These are phyloP conservation scores for Brachycybe producta DNA, from an alignment of 2,888 invertebrate genomes.

Conservation along the genomic window DNA sequence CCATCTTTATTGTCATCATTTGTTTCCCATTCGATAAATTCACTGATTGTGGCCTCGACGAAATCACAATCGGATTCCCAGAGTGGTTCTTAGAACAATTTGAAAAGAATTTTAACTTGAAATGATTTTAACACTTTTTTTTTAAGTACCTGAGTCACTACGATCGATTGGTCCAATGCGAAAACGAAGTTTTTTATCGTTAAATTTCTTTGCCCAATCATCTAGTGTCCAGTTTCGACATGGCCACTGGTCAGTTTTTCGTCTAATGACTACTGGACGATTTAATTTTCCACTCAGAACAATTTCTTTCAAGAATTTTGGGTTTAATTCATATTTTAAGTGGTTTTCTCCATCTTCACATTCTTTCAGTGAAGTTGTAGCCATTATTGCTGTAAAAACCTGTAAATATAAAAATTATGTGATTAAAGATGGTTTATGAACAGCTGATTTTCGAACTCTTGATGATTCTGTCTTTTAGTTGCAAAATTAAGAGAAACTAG, in stretches of 20 bases:
- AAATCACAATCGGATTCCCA: conserved; percentile 63
- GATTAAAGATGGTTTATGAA: too few relatives aligned
- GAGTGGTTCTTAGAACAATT: conserved; percentile 41
- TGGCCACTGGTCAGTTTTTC: conserved; percentile 18
- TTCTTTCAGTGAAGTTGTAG: too few relatives aligned
- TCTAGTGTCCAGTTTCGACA: conserved; percentile 32
- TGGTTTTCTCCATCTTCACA: too few relatives aligned
- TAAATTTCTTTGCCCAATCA: conserved; percentile 46
- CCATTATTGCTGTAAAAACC: too few relatives aligned
- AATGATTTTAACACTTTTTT: background rate
- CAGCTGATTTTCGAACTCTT: too few relatives aligned
- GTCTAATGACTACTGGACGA: conserved; percentile 16
- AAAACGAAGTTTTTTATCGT: conserved; percentile 15
- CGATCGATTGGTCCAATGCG: conserved; percentile 11
- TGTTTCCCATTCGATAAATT: conserved; percentile 43
- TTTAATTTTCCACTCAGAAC: conserved; percentile 3
- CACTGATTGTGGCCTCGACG: conserved; percentile 45
- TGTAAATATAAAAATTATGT: too few relatives aligned
- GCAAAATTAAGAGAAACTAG: too few relatives aligned
- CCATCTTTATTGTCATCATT: background rate
- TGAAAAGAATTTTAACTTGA: background rate
- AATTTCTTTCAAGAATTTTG: too few relatives aligned
- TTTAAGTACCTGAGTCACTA: too few relatives aligned
- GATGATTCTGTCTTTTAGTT: too few relatives aligned
- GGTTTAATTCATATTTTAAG: too few relatives aligned